Evolutionary conservation across 2,797 vertebrate genomes (phyloP).

Genomic region (Pseudochromis fuscus): DNA sequence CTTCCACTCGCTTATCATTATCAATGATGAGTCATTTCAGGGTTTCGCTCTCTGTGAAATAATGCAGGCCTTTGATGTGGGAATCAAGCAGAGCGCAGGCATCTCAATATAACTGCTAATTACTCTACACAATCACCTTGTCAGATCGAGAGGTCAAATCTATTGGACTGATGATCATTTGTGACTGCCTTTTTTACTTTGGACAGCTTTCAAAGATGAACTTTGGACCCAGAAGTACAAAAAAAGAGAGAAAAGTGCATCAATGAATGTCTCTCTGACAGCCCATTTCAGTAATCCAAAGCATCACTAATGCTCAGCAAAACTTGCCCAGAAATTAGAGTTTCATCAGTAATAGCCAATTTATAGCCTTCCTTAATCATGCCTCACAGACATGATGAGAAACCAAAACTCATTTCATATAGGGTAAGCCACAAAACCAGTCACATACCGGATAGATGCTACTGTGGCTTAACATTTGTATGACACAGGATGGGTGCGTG

Average conservation of each 20-base stretch:
- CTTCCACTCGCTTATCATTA: constrained; percentile 53
- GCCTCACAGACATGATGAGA: constrained; percentile 26
- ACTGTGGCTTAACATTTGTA: constrained; percentile 55
- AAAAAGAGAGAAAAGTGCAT: constrained; percentile 18
- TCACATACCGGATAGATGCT: constrained; percentile 53
- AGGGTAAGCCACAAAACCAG: constrained; percentile 56
- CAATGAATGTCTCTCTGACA: constrained; percentile 24
- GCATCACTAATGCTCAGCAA: constrained; percentile 32
- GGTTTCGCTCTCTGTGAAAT: constrained; percentile 72
- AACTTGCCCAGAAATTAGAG: constrained; percentile 35
- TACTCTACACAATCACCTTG: constrained; percentile 46
- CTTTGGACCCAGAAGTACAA: constrained; percentile 43
- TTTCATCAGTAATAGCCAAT: constrained; percentile 29
- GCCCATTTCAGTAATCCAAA: constrained; percentile 39
- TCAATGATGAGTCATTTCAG: constrained; percentile 80
- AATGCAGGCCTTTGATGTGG: constrained; percentile 83
- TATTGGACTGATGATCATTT: constrained; percentile 19
- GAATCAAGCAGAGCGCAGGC: constrained; percentile 41
- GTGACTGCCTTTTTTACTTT: constrained; percentile 10
- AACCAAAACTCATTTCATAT: constrained; percentile 47
- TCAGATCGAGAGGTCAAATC: constrained; percentile 37
- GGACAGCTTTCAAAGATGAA: constrained; percentile 49
- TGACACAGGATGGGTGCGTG: constrained; percentile 60
- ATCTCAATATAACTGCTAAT: constrained; percentile 68
- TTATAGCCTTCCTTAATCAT: constrained; percentile 23